phyloP scores from a whole-genome alignment of 2,113 vertebrate species.

The Hippoglossus stenolepis region DNA sequence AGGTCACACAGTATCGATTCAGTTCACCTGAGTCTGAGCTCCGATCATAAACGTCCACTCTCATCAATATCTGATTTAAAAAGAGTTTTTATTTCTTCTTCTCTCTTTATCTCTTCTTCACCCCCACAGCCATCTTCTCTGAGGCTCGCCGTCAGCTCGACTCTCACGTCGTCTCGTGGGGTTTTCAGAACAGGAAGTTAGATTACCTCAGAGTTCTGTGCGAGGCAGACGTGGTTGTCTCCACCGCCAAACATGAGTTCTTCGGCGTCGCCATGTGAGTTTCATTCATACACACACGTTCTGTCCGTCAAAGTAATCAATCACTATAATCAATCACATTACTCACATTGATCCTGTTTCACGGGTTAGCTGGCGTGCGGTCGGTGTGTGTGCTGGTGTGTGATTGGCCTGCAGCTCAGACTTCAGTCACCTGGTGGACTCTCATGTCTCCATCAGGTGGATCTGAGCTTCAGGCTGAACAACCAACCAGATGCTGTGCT shows the following conservation, averaged over 20 bases:
- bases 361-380: no score
- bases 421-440: no score
- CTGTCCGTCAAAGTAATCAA: no score
- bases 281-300: neutral
- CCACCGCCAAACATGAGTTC: conserved; percentile 96
- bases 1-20: conserved; percentile 73
- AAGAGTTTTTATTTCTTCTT: conserved; percentile 84
- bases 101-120: conserved; percentile 22
- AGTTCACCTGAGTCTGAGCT: conserved; percentile 50
- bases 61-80: conserved; percentile 20
- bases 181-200: conserved; percentile 89
- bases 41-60: conserved; percentile 53
- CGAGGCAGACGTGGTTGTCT: conserved; percentile 93
- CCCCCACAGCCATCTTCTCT: conserved; percentile 87
- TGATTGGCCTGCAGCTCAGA: no score
- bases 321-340: no score
- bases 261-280: conserved; percentile 97
- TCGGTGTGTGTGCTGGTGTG: no score
- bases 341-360: no score
- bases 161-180: conserved; percentile 90
- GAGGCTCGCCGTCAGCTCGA: conserved; percentile 85
- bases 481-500: no score
- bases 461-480: no score
- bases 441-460: no score
- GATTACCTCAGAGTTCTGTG: conserved; percentile 89